Conservation (phyloP, 2,888 invertebrate genomes). For the Agonopterix alstromeriana region DNA sequence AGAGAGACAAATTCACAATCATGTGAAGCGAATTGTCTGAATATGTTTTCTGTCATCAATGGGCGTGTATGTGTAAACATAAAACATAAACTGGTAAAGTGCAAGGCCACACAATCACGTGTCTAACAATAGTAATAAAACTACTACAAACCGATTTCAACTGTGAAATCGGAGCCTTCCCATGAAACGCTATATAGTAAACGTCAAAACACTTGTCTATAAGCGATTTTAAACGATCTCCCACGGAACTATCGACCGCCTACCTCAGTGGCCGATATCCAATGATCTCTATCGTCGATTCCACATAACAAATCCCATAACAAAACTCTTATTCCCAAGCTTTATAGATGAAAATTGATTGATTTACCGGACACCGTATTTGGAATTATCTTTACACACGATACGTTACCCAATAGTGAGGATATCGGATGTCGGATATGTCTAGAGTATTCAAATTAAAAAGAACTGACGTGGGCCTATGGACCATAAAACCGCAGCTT, state of each 20-base stretch:
- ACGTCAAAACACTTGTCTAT: constrained; percentile 39
- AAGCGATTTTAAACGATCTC: constrained; percentile 38
- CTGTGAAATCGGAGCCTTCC: constrained; percentile 53
- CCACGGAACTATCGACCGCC: constrained; percentile 44
- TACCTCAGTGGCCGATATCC: constrained; percentile 60
- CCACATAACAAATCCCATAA: too few species aligned
- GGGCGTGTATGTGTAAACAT: too few species aligned
- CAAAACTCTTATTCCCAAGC: too few species aligned
- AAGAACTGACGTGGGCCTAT: constrained; percentile 40
- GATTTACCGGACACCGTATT: too few species aligned
- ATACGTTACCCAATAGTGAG: constrained; percentile 33
- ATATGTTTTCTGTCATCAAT: too few species aligned
- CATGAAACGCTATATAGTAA: constrained; percentile 45
- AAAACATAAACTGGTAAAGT: constrained; percentile 11
- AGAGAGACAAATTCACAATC: too few species aligned
- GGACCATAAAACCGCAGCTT: constrained; percentile 52
- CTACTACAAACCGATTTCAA: constrained; percentile 32
- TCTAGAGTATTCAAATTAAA: constrained; percentile 39
- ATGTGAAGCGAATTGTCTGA: too few species aligned
- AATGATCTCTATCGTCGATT: constrained; percentile 33
- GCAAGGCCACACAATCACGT: constrained; percentile 29
- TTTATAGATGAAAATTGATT: too few species aligned
- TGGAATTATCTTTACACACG: not conserved
- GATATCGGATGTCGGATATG: constrained; percentile 48
- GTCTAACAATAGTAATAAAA: constrained; percentile 34